These are phyloP conservation scores for Mamestra brassicae DNA, from an alignment of 2,888 invertebrate species.

Conservation along the genomic window DNA sequence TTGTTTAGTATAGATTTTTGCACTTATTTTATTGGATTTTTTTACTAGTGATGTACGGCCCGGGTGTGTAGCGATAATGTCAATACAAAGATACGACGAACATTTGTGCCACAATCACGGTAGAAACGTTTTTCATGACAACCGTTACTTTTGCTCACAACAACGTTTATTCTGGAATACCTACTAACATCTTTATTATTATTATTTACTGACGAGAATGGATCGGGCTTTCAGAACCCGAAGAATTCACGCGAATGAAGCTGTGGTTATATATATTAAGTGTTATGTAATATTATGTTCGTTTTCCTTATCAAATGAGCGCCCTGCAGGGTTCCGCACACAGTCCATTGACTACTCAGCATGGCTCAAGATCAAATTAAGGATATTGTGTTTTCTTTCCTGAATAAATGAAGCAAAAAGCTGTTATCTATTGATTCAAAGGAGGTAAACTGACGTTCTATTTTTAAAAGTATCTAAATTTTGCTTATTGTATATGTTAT, in stretches of 20 bases:
- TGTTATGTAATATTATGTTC: slow-evolving; percentile 45
- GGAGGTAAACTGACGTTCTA: not conserved
- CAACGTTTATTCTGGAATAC: not conserved
- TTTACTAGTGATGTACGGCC: no score
- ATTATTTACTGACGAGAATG: not conserved
- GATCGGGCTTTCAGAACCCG: not conserved
- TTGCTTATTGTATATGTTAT: not conserved
- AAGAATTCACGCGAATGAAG: slow-evolving; percentile 7
- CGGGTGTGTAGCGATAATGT: no score
- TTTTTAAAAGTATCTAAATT: not conserved
- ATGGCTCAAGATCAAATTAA: slow-evolving; percentile 47
- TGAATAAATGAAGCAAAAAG: slow-evolving; percentile 15
- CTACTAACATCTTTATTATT: not conserved
- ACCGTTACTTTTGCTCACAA: not conserved
- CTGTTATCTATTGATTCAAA: slow-evolving; percentile 13
- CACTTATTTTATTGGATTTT: no score
- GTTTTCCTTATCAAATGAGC: slow-evolving; percentile 57
- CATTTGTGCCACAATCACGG: not conserved
- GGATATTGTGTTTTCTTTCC: slow-evolving; percentile 36
- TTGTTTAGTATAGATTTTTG: no score
- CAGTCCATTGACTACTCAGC: slow-evolving; percentile 53
- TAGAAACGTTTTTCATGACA: not conserved
- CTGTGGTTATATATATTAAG: slow-evolving; percentile 33
- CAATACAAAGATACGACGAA: no score
- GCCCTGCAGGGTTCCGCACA: slow-evolving; percentile 38